Conservation (phyloP, 1,140 invertebrate genomes). For the Solen grandis region DNA sequence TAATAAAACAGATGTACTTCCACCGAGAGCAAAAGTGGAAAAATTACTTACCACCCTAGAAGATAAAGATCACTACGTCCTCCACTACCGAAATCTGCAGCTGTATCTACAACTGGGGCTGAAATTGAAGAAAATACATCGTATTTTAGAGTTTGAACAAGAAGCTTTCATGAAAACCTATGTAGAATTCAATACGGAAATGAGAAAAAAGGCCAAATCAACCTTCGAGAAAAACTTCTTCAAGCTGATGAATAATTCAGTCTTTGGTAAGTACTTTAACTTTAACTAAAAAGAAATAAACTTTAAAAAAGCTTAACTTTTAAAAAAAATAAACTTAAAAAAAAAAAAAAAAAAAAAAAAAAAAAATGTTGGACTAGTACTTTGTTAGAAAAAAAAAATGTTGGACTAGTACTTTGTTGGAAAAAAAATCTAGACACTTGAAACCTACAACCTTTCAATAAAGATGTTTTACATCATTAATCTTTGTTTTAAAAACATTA, state of each 20-base stretch:
- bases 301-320: background rate
- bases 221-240: conserved; percentile 78
- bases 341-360: background rate
- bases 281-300: background rate
- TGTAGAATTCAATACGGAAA: conserved; percentile 60
- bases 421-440: no score
- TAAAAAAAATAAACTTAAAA: background rate
- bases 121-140: conserved; percentile 59
- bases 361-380: background rate
- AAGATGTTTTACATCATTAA: background rate
- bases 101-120: conserved; percentile 53
- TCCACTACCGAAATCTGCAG: conserved; percentile 49
- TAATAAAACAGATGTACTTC: background rate
- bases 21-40: conserved; percentile 34
- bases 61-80: conserved; percentile 52
- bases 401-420: background rate
- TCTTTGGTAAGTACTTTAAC: conserved; percentile 23
- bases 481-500: no score
- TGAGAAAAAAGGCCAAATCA: conserved; percentile 75
- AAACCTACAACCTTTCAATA: no score
- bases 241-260: conserved; percentile 34
- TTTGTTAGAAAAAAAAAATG: background rate
- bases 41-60: conserved; percentile 53
- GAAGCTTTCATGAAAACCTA: conserved; percentile 55
- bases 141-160: conserved; percentile 51